Evolutionary conservation across 2,797 vertebrate genomes (phyloP), one percentile per base, ranked within the genome.

Genomic region (Cyprinella venusta): DNA sequence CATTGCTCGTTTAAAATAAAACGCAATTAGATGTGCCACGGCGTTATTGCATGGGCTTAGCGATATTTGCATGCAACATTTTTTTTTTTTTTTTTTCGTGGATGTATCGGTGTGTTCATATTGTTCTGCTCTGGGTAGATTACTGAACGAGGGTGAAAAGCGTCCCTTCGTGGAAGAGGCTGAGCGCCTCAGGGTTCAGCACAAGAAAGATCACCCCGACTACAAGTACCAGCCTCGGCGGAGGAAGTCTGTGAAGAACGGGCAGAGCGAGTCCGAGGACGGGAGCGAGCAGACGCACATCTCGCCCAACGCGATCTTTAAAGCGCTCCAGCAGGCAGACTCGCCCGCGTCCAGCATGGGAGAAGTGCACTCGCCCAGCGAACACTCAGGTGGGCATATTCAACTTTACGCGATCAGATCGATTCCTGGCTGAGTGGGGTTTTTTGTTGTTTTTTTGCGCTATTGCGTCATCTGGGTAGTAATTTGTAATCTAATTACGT

Each of bases 151-250:
- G 84, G 96, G 95, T 0, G 97, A 99, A 91, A 99, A 99, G 90
- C 94, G 97, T 78, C 97, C 97, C 24, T 99, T 98, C 64, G 97
- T 99, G 89, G 97, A 98, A 74, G 97, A 99, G 90, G 97, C 97
- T 0, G 97, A 98, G 92, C 94, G 97, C 86, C 96, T 99, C 87
- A 95, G 97, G 56, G 96, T 98, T 86, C 97, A 99, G 91, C 97
- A 99, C 94, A 99, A 98, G 94, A 98, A 98, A 88, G 97, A 98
- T 90, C 97, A 98, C 80, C 97, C 97, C 0, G 97, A 98, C 91
- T 98, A 98, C 94, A 99, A 98, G 84, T 99, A 98, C 93, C 98
- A 99, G 92, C 97, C 97, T 0, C 90, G 97, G 87, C 91, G 96
- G 80, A 94, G 97, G 80, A 99, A 98, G 95, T 98, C 97, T 0